These are phyloP conservation scores for Myripristis murdjan DNA, from an alignment of 2,797 vertebrate species.

Conservation along the genomic window DNA sequence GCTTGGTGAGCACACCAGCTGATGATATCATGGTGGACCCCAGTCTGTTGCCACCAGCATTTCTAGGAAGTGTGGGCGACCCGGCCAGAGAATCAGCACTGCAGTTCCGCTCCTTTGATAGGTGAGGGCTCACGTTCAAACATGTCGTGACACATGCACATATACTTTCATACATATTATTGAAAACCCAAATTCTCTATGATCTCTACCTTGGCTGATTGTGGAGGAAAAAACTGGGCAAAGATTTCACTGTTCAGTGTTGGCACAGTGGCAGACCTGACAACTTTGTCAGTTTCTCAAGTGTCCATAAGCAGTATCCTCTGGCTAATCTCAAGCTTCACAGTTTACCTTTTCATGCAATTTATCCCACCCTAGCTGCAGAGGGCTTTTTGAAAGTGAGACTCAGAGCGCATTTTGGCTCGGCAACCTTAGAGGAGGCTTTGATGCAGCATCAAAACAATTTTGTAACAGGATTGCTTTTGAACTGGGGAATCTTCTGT, in stretches of 20 bases:
- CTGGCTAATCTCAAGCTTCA: conserved; percentile 39
- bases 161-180: neutral
- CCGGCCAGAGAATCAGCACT: conserved; percentile 83
- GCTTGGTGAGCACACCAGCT: conserved; percentile 90
- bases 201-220: conserved; percentile 4
- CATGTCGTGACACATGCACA: neutral
- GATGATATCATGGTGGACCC: conserved; percentile 90
- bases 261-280: conserved; percentile 36
- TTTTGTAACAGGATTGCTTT: conserved; percentile 55
- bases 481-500: conserved; percentile 42
- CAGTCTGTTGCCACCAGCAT: conserved; percentile 88
- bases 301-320: conserved; percentile 40
- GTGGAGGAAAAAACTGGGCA: neutral
- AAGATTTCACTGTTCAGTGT: neutral
- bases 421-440: conserved; percentile 58
- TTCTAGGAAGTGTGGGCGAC: conserved; percentile 89
- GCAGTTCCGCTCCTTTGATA: conserved; percentile 96
- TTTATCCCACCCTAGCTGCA: conserved; percentile 48
- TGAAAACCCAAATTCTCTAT: too few relatives aligned
- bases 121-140: conserved; percentile 81
- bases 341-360: conserved; percentile 46
- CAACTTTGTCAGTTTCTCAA: conserved; percentile 49
- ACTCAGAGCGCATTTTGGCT: conserved; percentile 62
- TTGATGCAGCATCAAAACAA: conserved; percentile 61
- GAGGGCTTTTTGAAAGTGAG: conserved; percentile 65